phyloP scores from a whole-genome alignment of 2,113 vertebrate genomes.

The Malurus melanocephalus region DNA sequence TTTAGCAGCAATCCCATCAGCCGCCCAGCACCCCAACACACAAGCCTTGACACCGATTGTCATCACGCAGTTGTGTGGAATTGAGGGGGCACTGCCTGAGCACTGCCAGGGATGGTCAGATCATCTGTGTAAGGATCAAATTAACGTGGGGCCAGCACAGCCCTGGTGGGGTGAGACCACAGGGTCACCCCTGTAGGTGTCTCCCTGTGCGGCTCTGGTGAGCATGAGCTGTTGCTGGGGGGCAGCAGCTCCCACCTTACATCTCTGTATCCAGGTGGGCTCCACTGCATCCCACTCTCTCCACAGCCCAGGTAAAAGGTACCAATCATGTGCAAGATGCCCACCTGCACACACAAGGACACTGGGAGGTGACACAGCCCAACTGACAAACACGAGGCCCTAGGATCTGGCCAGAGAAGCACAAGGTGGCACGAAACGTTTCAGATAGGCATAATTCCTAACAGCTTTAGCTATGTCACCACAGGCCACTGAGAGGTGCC shows the following conservation, averaged over 20 bases:
- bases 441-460: background rate
- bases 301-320: background rate
- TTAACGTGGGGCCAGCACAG: background rate
- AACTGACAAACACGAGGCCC: background rate
- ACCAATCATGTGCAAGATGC: accelerated
- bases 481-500: background rate
- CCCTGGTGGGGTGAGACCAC: accelerated
- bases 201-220: background rate
- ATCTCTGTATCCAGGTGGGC: background rate
- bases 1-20: background rate
- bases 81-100: background rate
- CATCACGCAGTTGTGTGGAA: background rate
- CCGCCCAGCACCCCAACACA: background rate
- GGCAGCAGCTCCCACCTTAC: background rate
- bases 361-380: accelerated
- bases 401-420: background rate
- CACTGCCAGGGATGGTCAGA: background rate
- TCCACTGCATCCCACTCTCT: background rate
- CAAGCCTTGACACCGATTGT: no score
- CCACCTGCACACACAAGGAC: background rate
- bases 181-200: background rate
- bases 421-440: background rate
- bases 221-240: background rate
- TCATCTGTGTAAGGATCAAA: background rate
- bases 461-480: background rate